A percentile compares a stretch with the other conserved stretches of the same genome.
Conservation (phyloP, 2,888 invertebrate genomes). For the Drosophila flavopinicola region DNA sequence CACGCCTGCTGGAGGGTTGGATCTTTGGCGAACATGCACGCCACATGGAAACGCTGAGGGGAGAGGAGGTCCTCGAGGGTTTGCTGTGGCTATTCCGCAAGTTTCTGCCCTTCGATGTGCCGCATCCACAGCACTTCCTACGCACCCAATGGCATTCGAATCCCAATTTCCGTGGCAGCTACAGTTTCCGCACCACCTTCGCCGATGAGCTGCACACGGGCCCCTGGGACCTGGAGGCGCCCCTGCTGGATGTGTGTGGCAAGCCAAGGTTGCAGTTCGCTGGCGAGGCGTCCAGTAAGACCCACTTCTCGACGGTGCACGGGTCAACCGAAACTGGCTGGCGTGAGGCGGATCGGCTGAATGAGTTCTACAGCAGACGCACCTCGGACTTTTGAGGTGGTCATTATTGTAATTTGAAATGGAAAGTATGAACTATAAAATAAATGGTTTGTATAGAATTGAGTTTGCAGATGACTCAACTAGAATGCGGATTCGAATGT, state of each 20-base stretch:
- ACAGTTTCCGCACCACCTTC: conserved; percentile 87
- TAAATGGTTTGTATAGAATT: too few species aligned
- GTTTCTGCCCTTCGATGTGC: conserved; percentile 67
- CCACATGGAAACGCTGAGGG: conserved; percentile 86
- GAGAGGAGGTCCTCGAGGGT: conserved; percentile 83
- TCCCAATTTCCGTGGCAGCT: conserved; percentile 87
- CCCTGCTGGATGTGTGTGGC: conserved; percentile 81
- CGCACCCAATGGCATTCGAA: conserved; percentile 89
- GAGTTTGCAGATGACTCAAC: too few species aligned
- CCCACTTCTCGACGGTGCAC: conserved; percentile 88
- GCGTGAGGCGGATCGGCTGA: conserved; percentile 88
- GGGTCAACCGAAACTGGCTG: conserved; percentile 90
- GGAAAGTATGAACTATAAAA: not conserved
- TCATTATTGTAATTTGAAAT: not conserved
- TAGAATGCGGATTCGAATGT: too few species aligned
- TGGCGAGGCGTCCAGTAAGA: conserved; percentile 88
- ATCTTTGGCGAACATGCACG: conserved; percentile 87
- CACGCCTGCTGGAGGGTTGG: conserved; percentile 88
- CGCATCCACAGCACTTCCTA: conserved; percentile 65
- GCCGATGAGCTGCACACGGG: conserved; percentile 86
- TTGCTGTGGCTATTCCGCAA: conserved; percentile 72
- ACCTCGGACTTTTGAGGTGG: not conserved
- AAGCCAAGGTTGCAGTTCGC: conserved; percentile 87
- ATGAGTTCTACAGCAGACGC: conserved; percentile 72
- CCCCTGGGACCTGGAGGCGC: conserved; percentile 86